Evolutionary conservation across 1,140 invertebrate species (phyloP).

Genomic region (Drosophila pandora): DNA sequence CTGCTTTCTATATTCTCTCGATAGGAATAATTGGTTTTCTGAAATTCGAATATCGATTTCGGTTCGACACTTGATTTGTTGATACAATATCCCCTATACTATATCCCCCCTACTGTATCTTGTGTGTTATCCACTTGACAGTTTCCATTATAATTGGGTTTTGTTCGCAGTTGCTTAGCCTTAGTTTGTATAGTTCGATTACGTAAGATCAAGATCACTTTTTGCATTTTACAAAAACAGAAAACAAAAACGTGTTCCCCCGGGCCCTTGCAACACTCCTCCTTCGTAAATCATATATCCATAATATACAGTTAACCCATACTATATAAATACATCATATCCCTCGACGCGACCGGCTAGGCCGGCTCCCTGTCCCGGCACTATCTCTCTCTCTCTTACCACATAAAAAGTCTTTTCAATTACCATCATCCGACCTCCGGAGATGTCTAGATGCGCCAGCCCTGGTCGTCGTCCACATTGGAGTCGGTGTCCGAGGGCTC

Average conservation of each 20-base stretch:
- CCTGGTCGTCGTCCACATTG: slow-evolving; percentile 83
- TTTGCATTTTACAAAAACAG: slow-evolving; percentile 67
- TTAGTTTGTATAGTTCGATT: slow-evolving; percentile 46
- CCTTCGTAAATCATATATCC: slow-evolving; percentile 58
- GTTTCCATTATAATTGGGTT: slow-evolving; percentile 30
- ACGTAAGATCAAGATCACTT: slow-evolving; percentile 78
- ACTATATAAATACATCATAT: slow-evolving; percentile 10
- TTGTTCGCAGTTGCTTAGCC: slow-evolving; percentile 68
- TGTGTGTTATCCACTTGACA: slow-evolving; percentile 26
- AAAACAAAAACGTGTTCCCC: slow-evolving; percentile 62
- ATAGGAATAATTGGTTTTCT: slow-evolving; percentile 62
- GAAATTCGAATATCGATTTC: slow-evolving; percentile 38
- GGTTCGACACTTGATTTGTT: slow-evolving; percentile 20
- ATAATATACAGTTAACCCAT: slow-evolving; percentile 37
- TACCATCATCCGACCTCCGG: slow-evolving; percentile 29
- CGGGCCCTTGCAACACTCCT: slow-evolving; percentile 67
- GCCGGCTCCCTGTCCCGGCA: slow-evolving; percentile 46
- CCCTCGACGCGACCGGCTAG: slow-evolving; percentile 56
- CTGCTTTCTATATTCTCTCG: slow-evolving; percentile 26
- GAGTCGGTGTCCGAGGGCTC: slow-evolving; percentile 89
- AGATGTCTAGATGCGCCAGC: slow-evolving; percentile 75
- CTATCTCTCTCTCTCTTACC: slow-evolving; percentile 50
- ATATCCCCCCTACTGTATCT: neutral
- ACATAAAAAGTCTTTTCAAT: slow-evolving; percentile 76
- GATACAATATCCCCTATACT: neutral